These are phyloP conservation scores for Limnodromus scolopaceus DNA, from an alignment of 2,797 vertebrate species.

Conservation along the genomic window DNA sequence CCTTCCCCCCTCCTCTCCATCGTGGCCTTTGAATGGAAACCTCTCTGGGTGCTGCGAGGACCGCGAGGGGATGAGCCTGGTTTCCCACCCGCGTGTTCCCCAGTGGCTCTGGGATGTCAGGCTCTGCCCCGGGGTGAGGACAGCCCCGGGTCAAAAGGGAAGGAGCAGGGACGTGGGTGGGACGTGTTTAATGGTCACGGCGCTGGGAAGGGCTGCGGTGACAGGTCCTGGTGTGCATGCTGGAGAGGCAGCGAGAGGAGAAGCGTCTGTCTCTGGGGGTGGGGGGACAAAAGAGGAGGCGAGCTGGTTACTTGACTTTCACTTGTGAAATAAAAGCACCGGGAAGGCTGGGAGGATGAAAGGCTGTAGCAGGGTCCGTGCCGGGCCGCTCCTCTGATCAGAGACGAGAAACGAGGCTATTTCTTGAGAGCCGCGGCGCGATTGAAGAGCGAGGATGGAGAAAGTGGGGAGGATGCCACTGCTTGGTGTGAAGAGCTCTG, in stretches of 20 bases:
- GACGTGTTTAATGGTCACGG: accelerated
- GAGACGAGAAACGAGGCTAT: constrained; percentile 1
- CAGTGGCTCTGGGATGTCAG: neutral
- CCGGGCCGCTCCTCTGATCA: constrained; percentile 21
- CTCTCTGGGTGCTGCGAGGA: neutral
- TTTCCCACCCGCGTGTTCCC: neutral
- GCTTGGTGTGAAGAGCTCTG: constrained; percentile 23
- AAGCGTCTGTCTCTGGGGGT: neutral
- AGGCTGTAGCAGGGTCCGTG: constrained; percentile 4
- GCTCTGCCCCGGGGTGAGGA: neutral
- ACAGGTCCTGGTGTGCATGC: neutral
- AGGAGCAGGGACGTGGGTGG: neutral
- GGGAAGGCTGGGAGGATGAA: constrained; percentile 11
- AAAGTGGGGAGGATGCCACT: constrained; percentile 22
- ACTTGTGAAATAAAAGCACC: neutral
- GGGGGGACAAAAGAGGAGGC: neutral
- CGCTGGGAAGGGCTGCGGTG: neutral
- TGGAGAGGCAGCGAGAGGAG: neutral
- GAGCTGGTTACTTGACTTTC: constrained; percentile 13
- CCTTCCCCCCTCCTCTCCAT: accelerated
- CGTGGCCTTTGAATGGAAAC: neutral
- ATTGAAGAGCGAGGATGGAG: neutral
- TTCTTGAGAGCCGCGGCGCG: neutral
- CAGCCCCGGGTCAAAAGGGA: neutral
- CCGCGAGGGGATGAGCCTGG: accelerated